A percentile compares a stretch with the other conserved stretches of the same genome.
These are phyloP conservation scores for Aphrophora alni DNA, from an alignment of 2,888 invertebrate genomes.

Conservation along the genomic window DNA sequence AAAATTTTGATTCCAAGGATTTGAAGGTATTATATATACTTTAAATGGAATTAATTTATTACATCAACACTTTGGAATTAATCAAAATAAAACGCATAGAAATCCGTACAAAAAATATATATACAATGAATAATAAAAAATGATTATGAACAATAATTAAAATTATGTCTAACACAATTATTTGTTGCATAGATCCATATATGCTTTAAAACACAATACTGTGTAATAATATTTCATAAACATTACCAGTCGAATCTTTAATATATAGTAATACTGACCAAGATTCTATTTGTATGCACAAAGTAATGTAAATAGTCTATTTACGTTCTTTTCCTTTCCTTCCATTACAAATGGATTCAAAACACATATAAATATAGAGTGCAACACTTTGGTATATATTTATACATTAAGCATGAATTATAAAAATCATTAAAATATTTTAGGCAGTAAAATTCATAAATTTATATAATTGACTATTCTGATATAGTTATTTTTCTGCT, in stretches of 20 bases:
- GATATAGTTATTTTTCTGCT: not conserved
- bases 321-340: no score
- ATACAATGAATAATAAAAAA: not conserved
- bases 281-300: no score
- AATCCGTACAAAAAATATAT: not conserved
- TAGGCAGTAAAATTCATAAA: conserved; percentile 1
- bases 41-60: no score
- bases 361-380: not conserved
- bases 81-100: not conserved
- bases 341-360: not conserved
- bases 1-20: no score
- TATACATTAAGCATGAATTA: not conserved
- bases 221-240: not conserved
- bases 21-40: no score
- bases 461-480: not conserved
- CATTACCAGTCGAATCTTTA: no score
- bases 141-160: not conserved
- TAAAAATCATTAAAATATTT: not conserved
- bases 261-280: no score
- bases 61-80: no score
- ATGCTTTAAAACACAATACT: not conserved
- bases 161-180: not conserved
- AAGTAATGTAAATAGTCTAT: no score
- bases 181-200: not conserved
- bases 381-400: not conserved